Percentiles rank a stretch among this genome's conserved stretches.
Conservation (phyloP, 2,797 vertebrate species). For the Arrhamphus sclerolepis region DNA sequence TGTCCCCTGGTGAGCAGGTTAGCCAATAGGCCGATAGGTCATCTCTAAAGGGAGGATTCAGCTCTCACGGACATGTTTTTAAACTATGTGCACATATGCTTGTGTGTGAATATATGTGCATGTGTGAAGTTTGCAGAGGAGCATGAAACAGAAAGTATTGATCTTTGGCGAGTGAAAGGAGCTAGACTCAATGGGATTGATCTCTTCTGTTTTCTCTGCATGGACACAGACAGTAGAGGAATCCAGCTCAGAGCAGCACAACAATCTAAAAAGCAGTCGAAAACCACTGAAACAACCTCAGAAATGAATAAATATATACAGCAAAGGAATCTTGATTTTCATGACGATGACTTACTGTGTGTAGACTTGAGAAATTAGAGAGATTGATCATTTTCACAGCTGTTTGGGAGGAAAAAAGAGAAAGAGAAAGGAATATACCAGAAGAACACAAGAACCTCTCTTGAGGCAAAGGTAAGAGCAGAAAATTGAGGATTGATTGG, state of each 20-base stretch:
- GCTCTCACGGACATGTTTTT: slow-evolving; percentile 65
- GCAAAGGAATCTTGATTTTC: slow-evolving; percentile 4
- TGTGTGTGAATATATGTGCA: slow-evolving; percentile 20
- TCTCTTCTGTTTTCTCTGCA: slow-evolving; percentile 78
- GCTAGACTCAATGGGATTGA: slow-evolving; percentile 81
- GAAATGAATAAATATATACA: slow-evolving; percentile 4
- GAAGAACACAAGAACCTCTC: slow-evolving; percentile 19
- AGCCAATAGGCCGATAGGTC: slow-evolving; percentile 77
- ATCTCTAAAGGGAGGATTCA: slow-evolving; percentile 67
- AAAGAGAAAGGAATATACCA: slow-evolving; percentile 17
- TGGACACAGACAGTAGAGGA: slow-evolving; percentile 61
- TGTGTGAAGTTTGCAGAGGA: slow-evolving; percentile 53
- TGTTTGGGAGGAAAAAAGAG: slow-evolving; percentile 19
- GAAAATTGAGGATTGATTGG: slow-evolving; percentile 61
- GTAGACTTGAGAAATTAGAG: slow-evolving; percentile 22
- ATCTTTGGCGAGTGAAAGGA: slow-evolving; percentile 78
- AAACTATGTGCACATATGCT: slow-evolving; percentile 40
- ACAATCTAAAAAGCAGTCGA: slow-evolving; percentile 19
- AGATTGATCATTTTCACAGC: slow-evolving; percentile 37
- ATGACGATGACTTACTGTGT: slow-evolving; percentile 16
- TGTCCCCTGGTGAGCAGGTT: slow-evolving; percentile 63
- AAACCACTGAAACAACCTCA: slow-evolving; percentile 19
- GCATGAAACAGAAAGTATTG: slow-evolving; percentile 78
- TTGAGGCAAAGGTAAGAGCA: slow-evolving; percentile 31
- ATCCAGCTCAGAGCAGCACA: slow-evolving; percentile 47